A percentile compares a stretch with the other conserved stretches of the same genome.
Evolutionary conservation across 2,797 vertebrate genomes (phyloP).

Genomic region (Sebastolobus altivelis): DNA sequence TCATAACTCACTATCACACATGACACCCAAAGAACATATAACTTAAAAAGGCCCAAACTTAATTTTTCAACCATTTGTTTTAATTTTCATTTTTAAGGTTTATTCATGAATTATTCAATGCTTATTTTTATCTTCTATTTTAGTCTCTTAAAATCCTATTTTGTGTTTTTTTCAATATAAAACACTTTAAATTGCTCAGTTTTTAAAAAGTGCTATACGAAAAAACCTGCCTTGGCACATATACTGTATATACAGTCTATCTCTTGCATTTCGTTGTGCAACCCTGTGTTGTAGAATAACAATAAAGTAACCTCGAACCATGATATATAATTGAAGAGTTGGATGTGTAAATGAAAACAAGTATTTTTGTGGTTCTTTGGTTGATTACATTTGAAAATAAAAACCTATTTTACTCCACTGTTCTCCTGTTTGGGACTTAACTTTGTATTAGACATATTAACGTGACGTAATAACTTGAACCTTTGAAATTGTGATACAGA

Average conservation of each 20-base stretch:
- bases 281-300: no score
- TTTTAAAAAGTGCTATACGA: no score
- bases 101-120: neutral
- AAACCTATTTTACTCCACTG: neutral
- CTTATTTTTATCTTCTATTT: neutral
- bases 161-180: neutral
- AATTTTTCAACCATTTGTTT: neutral
- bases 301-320: no score
- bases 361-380: neutral
- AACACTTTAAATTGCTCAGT: no score
- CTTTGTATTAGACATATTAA: neutral
- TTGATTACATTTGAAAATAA: neutral
- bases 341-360: neutral
- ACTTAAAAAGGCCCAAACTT: neutral
- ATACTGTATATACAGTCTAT: no score
- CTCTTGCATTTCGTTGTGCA: rapidly evolving
- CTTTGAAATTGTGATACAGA: neutral
- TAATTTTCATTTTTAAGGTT: neutral
- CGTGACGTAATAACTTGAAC: no score
- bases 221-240: no score
- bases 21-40: neutral
- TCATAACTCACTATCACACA: conserved; percentile 15
- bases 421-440: neutral
- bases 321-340: no score
- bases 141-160: neutral